Base-by-base conservation (phyloP, 2,113 vertebrate species). In the Leptosomus discolor region DNA sequence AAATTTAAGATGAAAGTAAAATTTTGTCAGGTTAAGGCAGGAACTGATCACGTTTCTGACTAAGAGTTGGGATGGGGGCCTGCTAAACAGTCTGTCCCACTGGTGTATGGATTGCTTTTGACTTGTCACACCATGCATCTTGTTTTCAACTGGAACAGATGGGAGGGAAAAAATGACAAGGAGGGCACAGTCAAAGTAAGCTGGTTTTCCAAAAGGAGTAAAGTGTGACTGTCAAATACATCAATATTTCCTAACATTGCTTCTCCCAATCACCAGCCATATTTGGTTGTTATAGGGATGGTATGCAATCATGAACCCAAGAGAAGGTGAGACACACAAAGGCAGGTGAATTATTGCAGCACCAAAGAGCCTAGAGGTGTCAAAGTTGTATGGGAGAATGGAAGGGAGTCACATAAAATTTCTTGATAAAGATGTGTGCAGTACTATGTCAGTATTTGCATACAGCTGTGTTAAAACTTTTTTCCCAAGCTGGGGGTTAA, bases 301-400 rank as follows among this genome's bases (percentile, higher is more conserved):
- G 11, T 2, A 3, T 4, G 16, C 4, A 19, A 36, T 12, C 9
- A 1, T 19, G 37, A 85, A 16, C 27, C 10, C 17, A n/a, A 30
- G 60, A 37, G n/a, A 34, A 70, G 15, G 26, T 3, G 12, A n/a
- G 18, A 13, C 63, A 46, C 51, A 36, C 26, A 48, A 48, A 81
- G 34, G 29, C 22, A 76, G 17, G n/a, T 4, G 21, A 78, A 26
- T n/a, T 70, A 61, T 3, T 43, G 19, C 7, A 77, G 16, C 12
- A 50, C 29, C 21, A 16, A 61, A 22, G 50, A 74, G 46, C 41
- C 32, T 26, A 68, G 61, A 73, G 13, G 39, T 30, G 13, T 36
- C 8, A 1, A 46, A 84, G 36, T 20, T 41, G 27, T 14, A 6
- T 6, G 30, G 39, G 60, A 60, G 17, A 77, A 50, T 2, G 26